These are phyloP conservation scores for Scrobipalpa costella DNA, from an alignment of 2,888 invertebrate genomes.

Conservation along the genomic window DNA sequence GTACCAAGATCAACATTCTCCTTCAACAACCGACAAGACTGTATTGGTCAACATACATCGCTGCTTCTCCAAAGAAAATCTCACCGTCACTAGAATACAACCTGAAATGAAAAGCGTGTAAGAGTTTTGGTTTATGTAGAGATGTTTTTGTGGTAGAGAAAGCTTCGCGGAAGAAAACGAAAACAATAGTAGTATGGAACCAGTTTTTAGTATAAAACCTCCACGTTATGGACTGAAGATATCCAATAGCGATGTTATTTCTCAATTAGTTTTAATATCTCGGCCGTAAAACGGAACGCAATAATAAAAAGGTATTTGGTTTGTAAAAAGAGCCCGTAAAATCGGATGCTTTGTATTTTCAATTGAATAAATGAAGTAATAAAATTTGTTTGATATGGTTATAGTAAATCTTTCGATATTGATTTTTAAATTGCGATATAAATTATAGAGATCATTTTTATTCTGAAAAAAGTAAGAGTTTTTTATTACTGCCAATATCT, in stretches of 20 bases:
- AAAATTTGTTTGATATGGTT: not conserved
- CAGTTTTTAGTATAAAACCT: constrained; percentile 9
- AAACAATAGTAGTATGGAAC: constrained; percentile 14
- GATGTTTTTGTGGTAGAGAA: not conserved
- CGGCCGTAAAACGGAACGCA: constrained; percentile 7
- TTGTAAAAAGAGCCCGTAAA: not conserved
- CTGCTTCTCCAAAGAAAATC: not conserved
- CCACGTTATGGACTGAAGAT: not conserved
- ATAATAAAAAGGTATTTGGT: constrained; percentile 2
- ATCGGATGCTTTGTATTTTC: not conserved
- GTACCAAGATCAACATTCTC: not conserved
- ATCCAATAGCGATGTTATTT: constrained; percentile 10
- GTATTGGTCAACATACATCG: not conserved
- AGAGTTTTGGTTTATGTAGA: not conserved
- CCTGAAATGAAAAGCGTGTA: not conserved
- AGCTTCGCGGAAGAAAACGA: constrained; percentile 7
- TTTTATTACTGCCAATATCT: too few relatives aligned
- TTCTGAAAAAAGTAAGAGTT: not conserved
- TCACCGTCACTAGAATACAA: not conserved
- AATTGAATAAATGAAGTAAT: not conserved
- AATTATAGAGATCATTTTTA: not conserved
- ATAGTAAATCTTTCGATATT: too few relatives aligned
- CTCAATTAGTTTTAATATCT: constrained; percentile 11
- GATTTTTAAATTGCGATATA: not conserved
- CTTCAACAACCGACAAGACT: not conserved